A percentile compares a stretch with the other conserved stretches of the same genome.
Conservation (phyloP, 2,888 invertebrate genomes). For the Nymphalis polychloros region DNA sequence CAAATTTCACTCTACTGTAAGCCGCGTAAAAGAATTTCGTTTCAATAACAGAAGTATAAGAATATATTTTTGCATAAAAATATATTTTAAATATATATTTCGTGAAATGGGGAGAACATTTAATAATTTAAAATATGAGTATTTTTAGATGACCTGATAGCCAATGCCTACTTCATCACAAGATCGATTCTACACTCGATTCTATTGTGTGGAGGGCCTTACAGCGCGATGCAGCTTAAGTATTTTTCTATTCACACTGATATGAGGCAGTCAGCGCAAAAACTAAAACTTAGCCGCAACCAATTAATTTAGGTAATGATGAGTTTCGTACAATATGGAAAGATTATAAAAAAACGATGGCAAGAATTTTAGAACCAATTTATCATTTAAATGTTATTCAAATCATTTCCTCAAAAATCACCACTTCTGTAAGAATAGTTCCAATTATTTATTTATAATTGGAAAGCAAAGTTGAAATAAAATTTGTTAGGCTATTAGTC, state of each 20-base stretch:
- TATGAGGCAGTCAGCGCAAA: conserved; percentile 23
- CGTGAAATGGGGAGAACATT: background rate
- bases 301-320: background rate
- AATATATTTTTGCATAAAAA: background rate
- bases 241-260: conserved; percentile 30
- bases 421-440: too few relatives aligned
- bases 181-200: conserved; percentile 40
- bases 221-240: conserved; percentile 23
- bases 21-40: too few relatives aligned
- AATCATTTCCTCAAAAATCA: too few relatives aligned
- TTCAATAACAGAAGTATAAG: too few relatives aligned
- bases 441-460: too few relatives aligned
- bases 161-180: conserved; percentile 46
- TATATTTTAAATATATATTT: background rate
- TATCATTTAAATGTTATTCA: too few relatives aligned
- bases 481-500: too few relatives aligned
- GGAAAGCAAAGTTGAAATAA: too few relatives aligned
- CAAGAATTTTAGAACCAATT: background rate
- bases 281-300: background rate
- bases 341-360: background rate
- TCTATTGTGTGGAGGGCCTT: conserved; percentile 22
- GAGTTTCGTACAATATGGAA: too few relatives aligned
- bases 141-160: conserved; percentile 31
- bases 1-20: too few relatives aligned
- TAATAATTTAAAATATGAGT: conserved; percentile 16